These are phyloP conservation scores for Camelus dromedarius DNA, from an alignment of 2,113 vertebrate genomes.

Conservation along the genomic window DNA sequence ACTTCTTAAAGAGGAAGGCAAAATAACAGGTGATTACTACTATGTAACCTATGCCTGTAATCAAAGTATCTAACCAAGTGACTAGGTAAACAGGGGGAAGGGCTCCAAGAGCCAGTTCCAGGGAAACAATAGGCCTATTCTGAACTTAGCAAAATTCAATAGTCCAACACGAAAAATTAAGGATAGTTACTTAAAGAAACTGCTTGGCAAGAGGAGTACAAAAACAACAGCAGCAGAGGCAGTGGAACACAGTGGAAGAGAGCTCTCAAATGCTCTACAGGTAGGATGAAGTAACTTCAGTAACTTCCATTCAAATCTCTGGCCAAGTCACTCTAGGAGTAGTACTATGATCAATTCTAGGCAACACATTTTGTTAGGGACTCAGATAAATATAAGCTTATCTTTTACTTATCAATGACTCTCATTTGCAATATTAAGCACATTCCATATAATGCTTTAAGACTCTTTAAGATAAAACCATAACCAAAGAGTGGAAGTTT, in stretches of 20 bases:
- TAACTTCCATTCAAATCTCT: neutral
- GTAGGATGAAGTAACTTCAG: neutral
- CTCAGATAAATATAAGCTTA: neutral
- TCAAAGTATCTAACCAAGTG: neutral
- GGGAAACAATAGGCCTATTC: neutral
- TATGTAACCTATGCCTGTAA: neutral
- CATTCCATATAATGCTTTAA: conserved; percentile 6
- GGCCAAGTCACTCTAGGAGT: neutral
- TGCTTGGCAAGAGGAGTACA: neutral
- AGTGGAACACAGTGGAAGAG: neutral
- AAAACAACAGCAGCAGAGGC: neutral
- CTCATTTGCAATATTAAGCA: conserved; percentile 5
- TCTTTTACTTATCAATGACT: neutral
- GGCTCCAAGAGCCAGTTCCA: neutral
- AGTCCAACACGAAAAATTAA: conserved; percentile 33
- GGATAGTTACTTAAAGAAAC: neutral
- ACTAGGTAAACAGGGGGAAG: neutral
- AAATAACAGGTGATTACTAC: neutral
- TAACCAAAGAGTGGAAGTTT: neutral
- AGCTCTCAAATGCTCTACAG: neutral
- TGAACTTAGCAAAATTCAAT: conserved; percentile 17
- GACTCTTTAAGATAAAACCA: conserved; percentile 16
- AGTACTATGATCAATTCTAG: neutral
- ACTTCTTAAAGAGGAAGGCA: neutral
- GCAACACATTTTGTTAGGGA: neutral